A percentile compares a stretch with the other conserved stretches of the same genome.
These are phyloP conservation scores for Sarcophaga carnaria DNA, from an alignment of 2,888 invertebrate genomes.

Conservation along the genomic window DNA sequence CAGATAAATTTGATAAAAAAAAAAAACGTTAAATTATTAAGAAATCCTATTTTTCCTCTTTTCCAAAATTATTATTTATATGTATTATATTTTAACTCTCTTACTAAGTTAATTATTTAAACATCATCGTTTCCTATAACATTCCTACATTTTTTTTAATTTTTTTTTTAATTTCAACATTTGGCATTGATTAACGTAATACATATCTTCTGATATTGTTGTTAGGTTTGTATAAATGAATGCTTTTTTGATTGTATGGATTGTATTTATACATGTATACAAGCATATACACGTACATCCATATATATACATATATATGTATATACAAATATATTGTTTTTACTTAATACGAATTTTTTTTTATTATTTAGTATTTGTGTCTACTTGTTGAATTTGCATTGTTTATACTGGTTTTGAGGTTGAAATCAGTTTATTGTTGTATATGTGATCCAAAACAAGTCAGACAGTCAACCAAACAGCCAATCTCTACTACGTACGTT, in stretches of 20 bases:
- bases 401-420: slow-evolving; percentile 51
- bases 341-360: slow-evolving; percentile 1
- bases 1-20: too few species aligned
- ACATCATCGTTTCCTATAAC: slow-evolving; percentile 34
- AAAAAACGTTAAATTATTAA: too few species aligned
- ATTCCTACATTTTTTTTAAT: slow-evolving; percentile 29
- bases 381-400: slow-evolving; percentile 53
- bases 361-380: neutral
- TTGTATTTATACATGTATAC: neutral
- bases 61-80: neutral
- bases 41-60: neutral
- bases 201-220: neutral
- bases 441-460: slow-evolving; percentile 19
- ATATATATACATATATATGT: neutral
- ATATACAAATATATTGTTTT: neutral
- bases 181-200: slow-evolving; percentile 56
- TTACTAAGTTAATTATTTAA: slow-evolving; percentile 36
- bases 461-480: neutral
- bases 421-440: slow-evolving; percentile 17
- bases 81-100: slow-evolving; percentile 25
- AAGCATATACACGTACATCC: neutral
- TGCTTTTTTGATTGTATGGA: neutral
- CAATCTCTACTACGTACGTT: neutral
- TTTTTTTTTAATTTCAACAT: slow-evolving; percentile 27
- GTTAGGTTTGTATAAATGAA: neutral